Evolutionary conservation across 2,888 invertebrate species (phyloP).

Genomic region (Cerastis leucographa): DNA sequence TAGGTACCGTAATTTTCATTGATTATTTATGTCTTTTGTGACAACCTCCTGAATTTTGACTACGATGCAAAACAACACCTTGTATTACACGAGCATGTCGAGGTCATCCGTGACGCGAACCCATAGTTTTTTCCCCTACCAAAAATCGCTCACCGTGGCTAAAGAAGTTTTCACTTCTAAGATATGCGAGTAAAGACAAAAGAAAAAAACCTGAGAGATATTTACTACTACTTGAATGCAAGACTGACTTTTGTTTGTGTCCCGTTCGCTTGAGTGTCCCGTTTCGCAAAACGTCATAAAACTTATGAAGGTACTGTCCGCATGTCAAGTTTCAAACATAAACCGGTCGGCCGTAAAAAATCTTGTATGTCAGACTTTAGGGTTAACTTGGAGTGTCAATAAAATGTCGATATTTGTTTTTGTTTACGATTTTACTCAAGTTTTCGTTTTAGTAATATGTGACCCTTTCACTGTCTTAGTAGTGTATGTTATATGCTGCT

Average conservation of each 20-base stretch:
- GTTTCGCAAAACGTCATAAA: conserved; percentile 30
- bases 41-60: too few species aligned
- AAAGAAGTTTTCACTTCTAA: too few species aligned
- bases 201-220: background rate
- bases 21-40: too few species aligned
- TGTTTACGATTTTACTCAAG: background rate
- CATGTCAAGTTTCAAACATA: conserved; percentile 52
- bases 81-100: too few species aligned
- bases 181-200: too few species aligned
- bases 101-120: too few species aligned
- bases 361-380: conserved; percentile 25
- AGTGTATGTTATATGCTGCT: background rate
- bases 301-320: conserved; percentile 42
- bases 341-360: conserved; percentile 42
- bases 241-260: conserved; percentile 33
- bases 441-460: conserved; percentile 6
- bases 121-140: too few species aligned
- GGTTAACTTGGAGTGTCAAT: conserved; percentile 3
- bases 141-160: too few species aligned
- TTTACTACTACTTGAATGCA: background rate
- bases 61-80: too few species aligned
- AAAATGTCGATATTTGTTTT: conserved; percentile 31
- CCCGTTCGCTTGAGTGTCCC: background rate
- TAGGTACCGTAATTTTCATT: too few species aligned
- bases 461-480: background rate